phyloP scores from a whole-genome alignment of 2,113 vertebrate genomes.

The Microcebus tavaratra region DNA sequence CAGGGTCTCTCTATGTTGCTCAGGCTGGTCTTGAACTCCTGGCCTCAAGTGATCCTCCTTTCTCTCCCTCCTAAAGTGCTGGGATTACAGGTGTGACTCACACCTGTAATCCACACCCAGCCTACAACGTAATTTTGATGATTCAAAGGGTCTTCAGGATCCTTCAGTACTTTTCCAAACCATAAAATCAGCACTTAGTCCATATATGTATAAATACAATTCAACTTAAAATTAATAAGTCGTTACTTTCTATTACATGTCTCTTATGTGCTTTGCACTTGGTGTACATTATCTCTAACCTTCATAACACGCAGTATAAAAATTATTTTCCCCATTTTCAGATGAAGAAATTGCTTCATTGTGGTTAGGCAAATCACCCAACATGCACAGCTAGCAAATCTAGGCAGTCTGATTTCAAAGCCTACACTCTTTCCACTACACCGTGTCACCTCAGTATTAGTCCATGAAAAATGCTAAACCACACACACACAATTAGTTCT shows the following conservation, averaged over 20 bases:
- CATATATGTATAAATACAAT: not conserved
- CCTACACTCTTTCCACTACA: not conserved
- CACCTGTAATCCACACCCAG: no score
- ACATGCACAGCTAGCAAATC: not conserved
- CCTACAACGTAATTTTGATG: not conserved
- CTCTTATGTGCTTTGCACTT: conserved; percentile 3
- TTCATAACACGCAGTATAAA: not conserved
- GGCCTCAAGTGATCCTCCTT: no score
- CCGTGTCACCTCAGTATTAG: not conserved
- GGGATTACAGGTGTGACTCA: no score
- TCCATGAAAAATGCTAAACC: not conserved
- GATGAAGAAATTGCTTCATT: not conserved
- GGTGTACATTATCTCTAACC: not conserved
- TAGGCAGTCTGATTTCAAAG: not conserved
- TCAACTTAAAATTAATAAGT: conserved; percentile 23
- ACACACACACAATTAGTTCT: not conserved
- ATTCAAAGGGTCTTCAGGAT: not conserved
- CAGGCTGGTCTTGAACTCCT: no score
- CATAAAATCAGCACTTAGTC: conserved; percentile 15
- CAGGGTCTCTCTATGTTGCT: no score
- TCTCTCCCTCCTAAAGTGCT: no score
- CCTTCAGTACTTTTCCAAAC: not conserved
- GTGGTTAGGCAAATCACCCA: not conserved
- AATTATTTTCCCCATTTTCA: conserved; percentile 8
- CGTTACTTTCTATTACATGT: conserved; percentile 3